Percentiles rank a stretch among this genome's conserved stretches.
Conservation (phyloP, 2,113 vertebrate genomes). For the Sialia sialis region DNA sequence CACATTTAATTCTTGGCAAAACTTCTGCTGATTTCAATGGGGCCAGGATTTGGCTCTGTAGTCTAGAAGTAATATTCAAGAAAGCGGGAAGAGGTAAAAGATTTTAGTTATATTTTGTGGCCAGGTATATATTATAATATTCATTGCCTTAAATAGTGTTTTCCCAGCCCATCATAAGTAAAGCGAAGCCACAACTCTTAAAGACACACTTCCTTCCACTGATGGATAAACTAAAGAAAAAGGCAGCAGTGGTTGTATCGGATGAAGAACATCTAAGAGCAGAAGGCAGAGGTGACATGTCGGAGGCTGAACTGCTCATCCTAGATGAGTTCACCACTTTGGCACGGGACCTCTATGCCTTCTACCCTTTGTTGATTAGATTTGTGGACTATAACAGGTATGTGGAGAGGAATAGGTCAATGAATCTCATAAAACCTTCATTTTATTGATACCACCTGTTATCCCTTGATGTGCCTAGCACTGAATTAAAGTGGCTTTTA, state of each 20-base stretch:
- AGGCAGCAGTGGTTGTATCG: constrained; percentile 86
- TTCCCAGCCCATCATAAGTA: constrained; percentile 97
- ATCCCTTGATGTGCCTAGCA: neutral
- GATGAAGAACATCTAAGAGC: constrained; percentile 93
- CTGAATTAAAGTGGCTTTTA: neutral
- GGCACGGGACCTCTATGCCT: constrained; percentile 93
- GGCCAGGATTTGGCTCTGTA: constrained; percentile 43
- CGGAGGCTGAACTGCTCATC: constrained; percentile 93
- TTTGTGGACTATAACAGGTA: constrained; percentile 98
- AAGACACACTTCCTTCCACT: constrained; percentile 94
- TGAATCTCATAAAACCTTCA: neutral
- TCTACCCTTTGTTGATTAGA: constrained; percentile 95
- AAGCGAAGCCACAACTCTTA: constrained; percentile 88
- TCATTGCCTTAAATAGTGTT: constrained; percentile 83
- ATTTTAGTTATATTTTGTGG: constrained; percentile 20
- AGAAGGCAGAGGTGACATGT: constrained; percentile 94
- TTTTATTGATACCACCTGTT: neutral
- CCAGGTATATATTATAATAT: constrained; percentile 39
- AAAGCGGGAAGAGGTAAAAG: neutral
- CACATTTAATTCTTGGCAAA: constrained; percentile 55
- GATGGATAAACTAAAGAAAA: constrained; percentile 98
- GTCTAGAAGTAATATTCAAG: neutral
- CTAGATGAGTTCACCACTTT: constrained; percentile 93
- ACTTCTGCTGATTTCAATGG: constrained; percentile 53
- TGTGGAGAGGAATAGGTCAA: neutral